Percentiles rank a stretch among this genome's conserved stretches.
Evolutionary conservation across 35 echinoderm and acorn worm genomes (phyloP).

Genomic region (Amphiura filiformis): DNA sequence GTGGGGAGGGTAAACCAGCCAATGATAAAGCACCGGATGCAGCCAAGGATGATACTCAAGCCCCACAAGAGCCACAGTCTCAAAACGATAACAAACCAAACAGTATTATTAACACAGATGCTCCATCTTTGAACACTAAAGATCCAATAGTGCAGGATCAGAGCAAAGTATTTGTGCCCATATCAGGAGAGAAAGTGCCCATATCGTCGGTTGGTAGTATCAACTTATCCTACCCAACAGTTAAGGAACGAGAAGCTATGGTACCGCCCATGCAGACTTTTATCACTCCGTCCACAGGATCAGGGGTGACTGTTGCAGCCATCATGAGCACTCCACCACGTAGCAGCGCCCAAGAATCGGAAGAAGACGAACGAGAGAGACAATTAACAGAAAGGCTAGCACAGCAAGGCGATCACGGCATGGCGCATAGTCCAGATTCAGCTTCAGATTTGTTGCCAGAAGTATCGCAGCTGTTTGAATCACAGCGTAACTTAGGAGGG

Average conservation of each 20-base stretch:
- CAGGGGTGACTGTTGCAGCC: not conserved
- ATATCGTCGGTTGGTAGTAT: not conserved
- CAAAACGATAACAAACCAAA: not conserved
- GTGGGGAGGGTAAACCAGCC: not conserved
- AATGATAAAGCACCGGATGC: not conserved
- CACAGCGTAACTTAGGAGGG: not conserved
- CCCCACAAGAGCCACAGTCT: too few species aligned
- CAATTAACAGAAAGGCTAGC: conserved; percentile 3
- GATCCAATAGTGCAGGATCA: not conserved
- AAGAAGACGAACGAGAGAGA: conserved; percentile 6
- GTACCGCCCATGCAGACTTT: not conserved
- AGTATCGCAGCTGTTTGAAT: not conserved
- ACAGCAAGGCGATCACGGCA: not conserved
- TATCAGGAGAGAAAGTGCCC: not conserved
- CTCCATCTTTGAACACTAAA: not conserved
- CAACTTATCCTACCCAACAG: not conserved
- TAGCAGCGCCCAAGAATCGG: not conserved
- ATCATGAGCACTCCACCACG: not conserved
- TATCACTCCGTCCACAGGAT: not conserved
- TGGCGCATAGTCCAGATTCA: conserved; percentile 22
- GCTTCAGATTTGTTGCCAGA: not conserved
- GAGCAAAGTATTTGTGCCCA: not conserved
- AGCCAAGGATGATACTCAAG: not conserved
- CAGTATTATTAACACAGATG: not conserved
- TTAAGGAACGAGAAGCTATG: not conserved